These are phyloP conservation scores for Volucella zonaria DNA, from an alignment of 2,888 invertebrate species.

Conservation along the genomic window DNA sequence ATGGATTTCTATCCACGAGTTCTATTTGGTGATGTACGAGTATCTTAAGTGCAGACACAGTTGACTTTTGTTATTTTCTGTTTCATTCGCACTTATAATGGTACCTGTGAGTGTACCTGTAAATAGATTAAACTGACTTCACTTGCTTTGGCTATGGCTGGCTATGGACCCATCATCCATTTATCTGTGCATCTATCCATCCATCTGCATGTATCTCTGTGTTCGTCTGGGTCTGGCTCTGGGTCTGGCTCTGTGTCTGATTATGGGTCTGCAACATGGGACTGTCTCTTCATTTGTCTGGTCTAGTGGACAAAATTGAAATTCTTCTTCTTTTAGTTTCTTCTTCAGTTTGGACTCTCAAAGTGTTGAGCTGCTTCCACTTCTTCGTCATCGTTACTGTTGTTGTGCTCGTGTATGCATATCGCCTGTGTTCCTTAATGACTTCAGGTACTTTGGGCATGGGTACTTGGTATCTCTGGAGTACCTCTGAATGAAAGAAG, in stretches of 20 bases:
- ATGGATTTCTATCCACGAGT: slow-evolving; percentile 1
- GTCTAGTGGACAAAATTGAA: slow-evolving; percentile 70
- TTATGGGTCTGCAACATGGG: slow-evolving; percentile 50
- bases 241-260: slow-evolving; percentile 38
- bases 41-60: slow-evolving; percentile 59
- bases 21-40: slow-evolving; percentile 56
- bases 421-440: slow-evolving; percentile 44
- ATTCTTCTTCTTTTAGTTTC: slow-evolving; percentile 15
- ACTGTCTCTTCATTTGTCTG: slow-evolving; percentile 66
- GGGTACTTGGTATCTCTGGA: slow-evolving; percentile 18
- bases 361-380: slow-evolving; percentile 24
- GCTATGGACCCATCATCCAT: slow-evolving; percentile 40
- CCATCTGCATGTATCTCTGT: slow-evolving; percentile 53
- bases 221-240: slow-evolving; percentile 35
- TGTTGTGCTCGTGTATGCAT: slow-evolving; percentile 11
- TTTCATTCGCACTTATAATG: slow-evolving; percentile 49
- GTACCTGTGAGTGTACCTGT: slow-evolving; percentile 72
- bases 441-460: slow-evolving; percentile 1
- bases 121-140: slow-evolving; percentile 71
- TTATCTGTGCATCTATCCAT: slow-evolving; percentile 65
- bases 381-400: slow-evolving; percentile 27
- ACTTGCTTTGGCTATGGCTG: slow-evolving; percentile 39
- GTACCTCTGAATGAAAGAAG: slow-evolving; percentile 60
- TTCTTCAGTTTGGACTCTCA: slow-evolving; percentile 24
- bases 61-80: slow-evolving; percentile 43